Evolutionary conservation across 2,888 invertebrate genomes (phyloP), one percentile per base, ranked within the genome.

Genomic region (Ceramica pisi): DNA sequence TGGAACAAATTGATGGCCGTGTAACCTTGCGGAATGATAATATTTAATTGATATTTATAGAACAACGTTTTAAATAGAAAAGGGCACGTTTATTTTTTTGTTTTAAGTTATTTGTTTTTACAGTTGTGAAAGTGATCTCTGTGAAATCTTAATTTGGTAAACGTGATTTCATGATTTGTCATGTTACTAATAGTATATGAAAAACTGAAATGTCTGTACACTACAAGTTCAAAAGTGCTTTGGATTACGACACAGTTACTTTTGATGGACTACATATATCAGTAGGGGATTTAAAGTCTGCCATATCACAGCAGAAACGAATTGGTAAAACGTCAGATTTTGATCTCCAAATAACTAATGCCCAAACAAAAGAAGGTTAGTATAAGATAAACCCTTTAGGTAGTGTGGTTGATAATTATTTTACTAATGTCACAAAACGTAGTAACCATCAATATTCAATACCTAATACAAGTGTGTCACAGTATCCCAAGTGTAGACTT

Each of bases 231-330:
- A 99, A 99, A 96, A 99, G 99, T 90, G 98, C 99, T 77, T 96
- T 99, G 91, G 99, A 99, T 93, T 99, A 98, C 96, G 99, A 99
- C 92, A 99, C 99, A 12, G 98, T 99, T 80, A 98, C 99, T 51
- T 99, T 99, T 93, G 99, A 99, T 97, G 99, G 99, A 74, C 97
- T 99, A 74, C 98, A 99, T 93, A 99, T 99, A 90, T 98, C 99
- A 57, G 98, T 99, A 84, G 98, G 97, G 60, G 99, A 99, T 92
- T 96, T 99, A 82, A 99, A 99, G 95, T 98, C 98, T 89, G 97
- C 98, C 67, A 99, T 99, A 86, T 97, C 99, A 77, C 98, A 98
- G 88, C 99, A 99, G 93, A 99, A 99, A 93, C 97, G 98, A 68
- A 98, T 99, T 88, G 99, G 98, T 67, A 99, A 98, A 93, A 98